phyloP scores from a whole-genome alignment of 2,797 vertebrate genomes.

The Fundulus diaphanus region DNA sequence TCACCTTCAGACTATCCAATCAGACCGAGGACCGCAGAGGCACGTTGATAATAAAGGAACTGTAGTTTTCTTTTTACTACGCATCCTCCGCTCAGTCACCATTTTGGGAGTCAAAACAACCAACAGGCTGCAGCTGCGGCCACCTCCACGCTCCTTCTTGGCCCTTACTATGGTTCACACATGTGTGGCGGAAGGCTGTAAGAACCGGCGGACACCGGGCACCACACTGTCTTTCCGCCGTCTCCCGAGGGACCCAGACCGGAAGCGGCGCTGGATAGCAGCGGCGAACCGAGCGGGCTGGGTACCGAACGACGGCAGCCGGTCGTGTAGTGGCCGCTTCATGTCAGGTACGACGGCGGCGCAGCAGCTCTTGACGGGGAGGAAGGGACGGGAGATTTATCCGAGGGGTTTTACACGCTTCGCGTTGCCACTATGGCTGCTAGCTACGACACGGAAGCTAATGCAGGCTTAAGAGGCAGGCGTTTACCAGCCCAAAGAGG shows the following conservation, averaged over 20 bases:
- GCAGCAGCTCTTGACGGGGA: not conserved
- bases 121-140: conserved; percentile 31
- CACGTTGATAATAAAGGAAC: conserved; percentile 45
- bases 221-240: conserved; percentile 80
- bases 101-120: conserved; percentile 85
- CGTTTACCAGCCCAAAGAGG: no score
- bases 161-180: conserved; percentile 83
- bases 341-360: conserved; percentile 72
- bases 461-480: not conserved
- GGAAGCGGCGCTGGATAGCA: conserved; percentile 82
- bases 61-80: not conserved
- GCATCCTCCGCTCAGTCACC: conserved; percentile 51
- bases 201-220: conserved; percentile 81
- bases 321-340: conserved; percentile 83
- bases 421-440: not conserved
- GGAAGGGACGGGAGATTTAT: not conserved
- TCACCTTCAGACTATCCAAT: conserved; percentile 17
- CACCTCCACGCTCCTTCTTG: conserved; percentile 51
- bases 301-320: conserved; percentile 81
- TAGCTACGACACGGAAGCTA: not conserved
- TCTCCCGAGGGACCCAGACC: conserved; percentile 80
- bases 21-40: not conserved
- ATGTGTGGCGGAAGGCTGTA: conserved; percentile 82
- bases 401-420: not conserved
- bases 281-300: conserved; percentile 83